Percentiles rank a stretch among this genome's conserved stretches.
These are phyloP conservation scores for Gadopsis marmoratus DNA, from an alignment of 2,797 vertebrate genomes.

Conservation along the genomic window DNA sequence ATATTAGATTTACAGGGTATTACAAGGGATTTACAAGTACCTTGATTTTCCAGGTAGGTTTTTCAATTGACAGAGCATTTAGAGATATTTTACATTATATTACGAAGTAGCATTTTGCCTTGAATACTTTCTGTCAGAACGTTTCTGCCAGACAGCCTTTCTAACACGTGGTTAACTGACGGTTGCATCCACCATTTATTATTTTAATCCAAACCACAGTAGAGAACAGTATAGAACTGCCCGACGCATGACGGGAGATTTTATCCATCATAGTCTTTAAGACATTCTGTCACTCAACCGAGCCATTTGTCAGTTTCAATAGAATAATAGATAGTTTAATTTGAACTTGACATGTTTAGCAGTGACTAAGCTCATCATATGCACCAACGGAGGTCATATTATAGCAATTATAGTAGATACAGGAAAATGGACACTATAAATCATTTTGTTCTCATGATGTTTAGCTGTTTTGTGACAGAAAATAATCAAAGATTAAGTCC, in stretches of 20 bases:
- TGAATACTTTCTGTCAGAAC: no score
- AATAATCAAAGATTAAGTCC: not conserved
- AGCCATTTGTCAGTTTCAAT: not conserved
- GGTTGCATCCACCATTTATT: no score
- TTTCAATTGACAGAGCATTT: slow-evolving; percentile 6
- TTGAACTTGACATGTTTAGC: not conserved
- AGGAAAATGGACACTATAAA: not conserved
- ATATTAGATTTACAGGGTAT: slow-evolving; percentile 15
- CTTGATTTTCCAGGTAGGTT: slow-evolving; percentile 1
- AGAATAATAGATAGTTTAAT: not conserved
- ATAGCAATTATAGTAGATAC: not conserved
- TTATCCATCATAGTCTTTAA: not conserved
- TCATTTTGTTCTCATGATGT: not conserved
- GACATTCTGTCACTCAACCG: not conserved
- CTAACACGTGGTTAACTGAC: no score
- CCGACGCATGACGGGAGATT: not conserved
- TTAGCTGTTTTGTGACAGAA: not conserved
- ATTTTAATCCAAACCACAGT: no score
- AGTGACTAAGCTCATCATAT: slow-evolving; percentile 13
- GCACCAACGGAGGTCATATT: not conserved
- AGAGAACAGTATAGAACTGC: not conserved
- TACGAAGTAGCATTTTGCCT: no score
- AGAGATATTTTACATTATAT: not conserved
- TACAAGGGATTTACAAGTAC: not conserved
- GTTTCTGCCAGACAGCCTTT: no score